Percentiles rank a stretch among this genome's conserved stretches.
Conservation (phyloP, 2,113 vertebrate genomes). For the Sylvietta virens region DNA sequence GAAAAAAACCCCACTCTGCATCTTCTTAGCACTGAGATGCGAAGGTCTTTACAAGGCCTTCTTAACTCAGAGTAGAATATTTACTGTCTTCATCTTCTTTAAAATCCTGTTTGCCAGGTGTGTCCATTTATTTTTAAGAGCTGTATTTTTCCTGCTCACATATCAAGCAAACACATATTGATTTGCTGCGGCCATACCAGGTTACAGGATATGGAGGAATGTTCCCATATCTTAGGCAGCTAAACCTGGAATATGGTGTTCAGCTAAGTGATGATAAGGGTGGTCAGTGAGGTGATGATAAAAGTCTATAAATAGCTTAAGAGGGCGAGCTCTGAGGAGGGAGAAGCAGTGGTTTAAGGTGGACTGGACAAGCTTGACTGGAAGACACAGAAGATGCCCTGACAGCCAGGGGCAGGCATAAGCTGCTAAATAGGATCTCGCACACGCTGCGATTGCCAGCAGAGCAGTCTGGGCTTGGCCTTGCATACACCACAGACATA, state of each 20-base stretch:
- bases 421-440: background rate
- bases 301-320: constrained; percentile 55
- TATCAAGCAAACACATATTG: background rate
- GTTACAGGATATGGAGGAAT: background rate
- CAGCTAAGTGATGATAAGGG: constrained; percentile 32
- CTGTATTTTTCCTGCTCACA: background rate
- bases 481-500: background rate
- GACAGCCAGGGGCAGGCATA: background rate
- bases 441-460: accelerated
- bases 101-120: background rate
- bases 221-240: background rate
- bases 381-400: background rate
- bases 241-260: constrained; percentile 43
- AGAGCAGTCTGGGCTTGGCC: background rate
- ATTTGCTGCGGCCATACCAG: background rate
- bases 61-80: background rate
- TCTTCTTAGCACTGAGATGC: background rate
- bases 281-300: constrained; percentile 36
- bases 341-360: constrained; percentile 37
- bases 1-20: background rate
- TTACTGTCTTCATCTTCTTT: background rate
- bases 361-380: background rate
- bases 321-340: background rate
- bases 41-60: background rate
- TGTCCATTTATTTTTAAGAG: background rate